A percentile compares a stretch with the other conserved stretches of the same genome.
Conservation (phyloP, 2,888 invertebrate genomes). For the Vannuccia rotundouncinata region DNA sequence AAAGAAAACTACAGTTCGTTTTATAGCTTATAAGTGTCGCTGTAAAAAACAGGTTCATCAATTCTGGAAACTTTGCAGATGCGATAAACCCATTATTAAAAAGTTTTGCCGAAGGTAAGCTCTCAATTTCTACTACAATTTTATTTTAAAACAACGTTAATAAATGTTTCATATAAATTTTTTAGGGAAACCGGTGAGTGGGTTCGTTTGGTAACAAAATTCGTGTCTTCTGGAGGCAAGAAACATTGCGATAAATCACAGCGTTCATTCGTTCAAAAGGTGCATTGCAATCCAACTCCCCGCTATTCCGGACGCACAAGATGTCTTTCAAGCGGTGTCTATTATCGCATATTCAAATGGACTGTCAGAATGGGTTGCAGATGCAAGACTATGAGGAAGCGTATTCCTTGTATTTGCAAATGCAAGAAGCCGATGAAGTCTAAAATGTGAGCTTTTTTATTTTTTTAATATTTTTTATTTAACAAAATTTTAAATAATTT, state of each 20-base stretch:
- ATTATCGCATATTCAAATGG: not conserved
- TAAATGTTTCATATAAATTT: no score
- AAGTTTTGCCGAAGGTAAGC: constrained; percentile 23
- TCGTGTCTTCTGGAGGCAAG: not conserved
- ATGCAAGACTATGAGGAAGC: not conserved
- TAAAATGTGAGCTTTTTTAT: not conserved
- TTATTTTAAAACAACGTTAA: no score
- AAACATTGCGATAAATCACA: not conserved
- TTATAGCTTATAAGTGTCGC: constrained; percentile 19
- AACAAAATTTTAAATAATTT: not conserved
- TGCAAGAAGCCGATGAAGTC: not conserved
- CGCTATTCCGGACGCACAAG: not conserved
- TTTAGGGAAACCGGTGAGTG: not conserved
- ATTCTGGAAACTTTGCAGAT: not conserved
- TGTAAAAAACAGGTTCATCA: constrained; percentile 14
- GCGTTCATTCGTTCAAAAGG: not conserved
- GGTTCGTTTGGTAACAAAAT: constrained; percentile 3
- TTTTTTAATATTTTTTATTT: not conserved
- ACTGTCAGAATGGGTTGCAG: not conserved
- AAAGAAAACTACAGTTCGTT: not conserved
- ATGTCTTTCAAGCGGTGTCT: not conserved
- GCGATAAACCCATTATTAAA: constrained; percentile 19
- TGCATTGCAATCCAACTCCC: not conserved
- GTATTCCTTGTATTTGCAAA: not conserved
- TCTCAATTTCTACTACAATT: no score